Evolutionary conservation across 2,797 vertebrate genomes (phyloP), one percentile per base, ranked within the genome.

Genomic region (Australoheros facetus): DNA sequence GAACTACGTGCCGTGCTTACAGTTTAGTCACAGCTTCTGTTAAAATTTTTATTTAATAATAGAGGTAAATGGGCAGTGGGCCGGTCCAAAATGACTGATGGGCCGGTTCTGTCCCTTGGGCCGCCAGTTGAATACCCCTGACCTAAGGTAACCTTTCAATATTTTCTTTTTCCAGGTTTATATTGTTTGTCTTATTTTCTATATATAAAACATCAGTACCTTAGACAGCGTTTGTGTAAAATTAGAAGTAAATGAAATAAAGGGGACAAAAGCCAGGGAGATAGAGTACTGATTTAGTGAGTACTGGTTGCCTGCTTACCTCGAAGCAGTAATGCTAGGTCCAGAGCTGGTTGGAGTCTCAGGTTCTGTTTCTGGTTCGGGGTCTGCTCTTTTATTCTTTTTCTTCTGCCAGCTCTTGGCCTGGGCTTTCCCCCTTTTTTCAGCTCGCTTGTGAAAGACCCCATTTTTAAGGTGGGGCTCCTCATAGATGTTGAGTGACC

Each of bases 321-420:
- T 99, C 88, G 98, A 97, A 12, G 96, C 95, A 6, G 98, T 98
- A 54, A 99, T 98, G 85, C 97, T 97, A 8, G 98, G 98, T 17
- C 97, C 96, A 2, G 96, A 94, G 87, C 94, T 96, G 1, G 96
- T 88, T 0, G 96, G 96, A 79, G 95, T 91, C 86, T 94, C 96
- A 1, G 96, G 91, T 71, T 96, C 95, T 0, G 95, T 94, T 82
- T 97, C 96, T 1, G 94, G 83, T 72, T 94, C 93, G 0, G 94
- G 87, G 75, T 95, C 94, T 0, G 82, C 75, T 89, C 96, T 97
- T 91, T 97, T 97, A 17, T 85, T 92, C 85, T 96, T 95, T 89
- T 97, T 99, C 89, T 96, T 98, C 2, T 90, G 91, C 89, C 91
- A 95, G 53, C 87, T 82, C 54, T 93, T 95, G 14, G 87, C 62